Base-by-base conservation (phyloP, 2,888 invertebrate species). In the Elegia similella region DNA sequence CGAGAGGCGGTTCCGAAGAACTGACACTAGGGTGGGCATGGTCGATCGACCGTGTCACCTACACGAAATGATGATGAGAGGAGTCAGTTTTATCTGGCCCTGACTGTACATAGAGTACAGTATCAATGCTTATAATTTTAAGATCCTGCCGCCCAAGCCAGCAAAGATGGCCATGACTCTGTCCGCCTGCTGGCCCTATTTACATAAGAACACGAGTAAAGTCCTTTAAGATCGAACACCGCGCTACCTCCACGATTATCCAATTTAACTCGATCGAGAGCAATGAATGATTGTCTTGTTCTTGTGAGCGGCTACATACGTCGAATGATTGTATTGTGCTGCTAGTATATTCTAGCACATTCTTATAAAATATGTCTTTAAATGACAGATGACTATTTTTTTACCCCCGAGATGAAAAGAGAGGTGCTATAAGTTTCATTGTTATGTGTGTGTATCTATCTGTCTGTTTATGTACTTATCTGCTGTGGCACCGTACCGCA, bases 221-320 rank as follows among this genome's bases (percentile, higher is more conserved):
- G 71, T 72, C 73, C 71, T 70, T 70, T 76, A 76, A 77, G 77
- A 72, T 69, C 68, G 67, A 75, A 69, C 66, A 72, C 78, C 68
- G 70, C 75, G 74, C 73, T 80, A 78, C 73, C 80, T 69, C 70
- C 71, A 76, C 79, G 76, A 85, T 88, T 87, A 87, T 87, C 85
- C 88, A 88, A 88, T 88, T 88, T 86, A 86, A 77, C 67, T 65
- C 76, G 78, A 85, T 84, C 82, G 81, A 80, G 78, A 76, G 73
- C 80, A 80, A 80, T 84, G 83, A 81, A 78, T 84, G 78, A 79
- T 77, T 76, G 74, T 75, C 78, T 81, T 75, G 72, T 72, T 75
- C 77, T 73, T 72, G 54, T 60, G 61, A 64, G 59, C 55, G 38
- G 55, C 44, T 55, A 55, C 55, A 50, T 56, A 15, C 48, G 56